Evolutionary conservation across 2,888 invertebrate species (phyloP).

Genomic region (Gymnoscelis rufifasciata): DNA sequence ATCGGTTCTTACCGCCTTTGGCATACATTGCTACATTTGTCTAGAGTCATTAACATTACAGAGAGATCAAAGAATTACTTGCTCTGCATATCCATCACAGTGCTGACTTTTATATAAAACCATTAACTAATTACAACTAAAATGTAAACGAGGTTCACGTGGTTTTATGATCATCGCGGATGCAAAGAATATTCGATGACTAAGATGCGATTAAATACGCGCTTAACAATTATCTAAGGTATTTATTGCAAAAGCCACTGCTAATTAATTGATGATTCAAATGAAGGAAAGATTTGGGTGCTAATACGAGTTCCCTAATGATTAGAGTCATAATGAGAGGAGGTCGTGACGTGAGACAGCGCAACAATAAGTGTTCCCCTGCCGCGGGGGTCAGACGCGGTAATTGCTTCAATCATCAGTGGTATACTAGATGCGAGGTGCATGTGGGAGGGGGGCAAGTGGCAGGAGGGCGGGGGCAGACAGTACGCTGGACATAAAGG

Average conservation of each 20-base stretch:
- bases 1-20: background rate
- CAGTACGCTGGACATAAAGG: constrained; percentile 4
- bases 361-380: background rate
- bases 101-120: no score
- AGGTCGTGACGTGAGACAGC: no score
- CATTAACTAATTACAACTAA: no score
- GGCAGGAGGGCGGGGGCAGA: background rate
- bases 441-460: background rate
- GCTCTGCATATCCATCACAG: no score
- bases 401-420: constrained; percentile 10
- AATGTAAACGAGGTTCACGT: no score
- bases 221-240: no score
- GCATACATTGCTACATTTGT: background rate
- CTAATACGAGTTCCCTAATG: no score
- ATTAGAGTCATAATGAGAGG: no score
- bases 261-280: constrained; percentile 12
- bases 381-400: background rate
- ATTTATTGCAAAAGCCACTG: background rate
- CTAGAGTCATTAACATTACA: background rate
- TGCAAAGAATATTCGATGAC: no score
- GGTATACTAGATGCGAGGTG: background rate
- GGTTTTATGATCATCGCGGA: no score
- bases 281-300: background rate
- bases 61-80: no score
- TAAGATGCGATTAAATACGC: no score